These are phyloP conservation scores for Diplolepis rosae DNA, from an alignment of 2,888 invertebrate genomes.

Conservation along the genomic window DNA sequence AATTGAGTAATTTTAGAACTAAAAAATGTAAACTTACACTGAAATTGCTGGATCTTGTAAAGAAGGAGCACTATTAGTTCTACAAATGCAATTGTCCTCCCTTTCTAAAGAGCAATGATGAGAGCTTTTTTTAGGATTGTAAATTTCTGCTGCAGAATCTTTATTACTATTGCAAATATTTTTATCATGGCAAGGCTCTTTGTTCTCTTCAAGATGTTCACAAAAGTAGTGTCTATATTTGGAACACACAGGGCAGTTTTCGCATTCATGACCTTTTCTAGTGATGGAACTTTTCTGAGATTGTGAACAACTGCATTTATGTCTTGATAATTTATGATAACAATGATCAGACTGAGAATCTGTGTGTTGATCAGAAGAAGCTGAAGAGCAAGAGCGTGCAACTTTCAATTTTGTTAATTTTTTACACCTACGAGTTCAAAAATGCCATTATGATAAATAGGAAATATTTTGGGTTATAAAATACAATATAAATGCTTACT, in stretches of 20 bases:
- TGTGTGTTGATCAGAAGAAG: constrained; percentile 39
- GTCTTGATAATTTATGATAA: constrained; percentile 47
- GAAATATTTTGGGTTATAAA: neutral
- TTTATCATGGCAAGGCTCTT: neutral
- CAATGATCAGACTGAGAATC: constrained; percentile 47
- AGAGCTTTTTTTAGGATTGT: constrained; percentile 35
- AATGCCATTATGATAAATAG: neutral
- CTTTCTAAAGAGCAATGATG: constrained; percentile 35
- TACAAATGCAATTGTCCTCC: constrained; percentile 38
- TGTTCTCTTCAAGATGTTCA: constrained; percentile 22
- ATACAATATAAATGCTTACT: constrained; percentile 51
- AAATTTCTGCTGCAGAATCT: constrained; percentile 29
- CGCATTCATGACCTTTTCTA: neutral
- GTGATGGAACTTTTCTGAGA: constrained; percentile 40
- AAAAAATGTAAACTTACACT: constrained; percentile 46
- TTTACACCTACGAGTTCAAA: constrained; percentile 38
- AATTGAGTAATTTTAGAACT: neutral
- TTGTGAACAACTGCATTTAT: constrained; percentile 39
- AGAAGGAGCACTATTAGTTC: constrained; percentile 50
- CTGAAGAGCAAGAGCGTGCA: constrained; percentile 26
- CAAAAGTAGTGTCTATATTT: constrained; percentile 66
- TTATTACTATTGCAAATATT: constrained; percentile 7
- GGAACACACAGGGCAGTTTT: constrained; percentile 64
- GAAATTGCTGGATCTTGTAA: constrained; percentile 47
- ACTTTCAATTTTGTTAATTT: constrained; percentile 15